Conservation (phyloP, 1,140 invertebrate species). For the Ladona fulva region DNA sequence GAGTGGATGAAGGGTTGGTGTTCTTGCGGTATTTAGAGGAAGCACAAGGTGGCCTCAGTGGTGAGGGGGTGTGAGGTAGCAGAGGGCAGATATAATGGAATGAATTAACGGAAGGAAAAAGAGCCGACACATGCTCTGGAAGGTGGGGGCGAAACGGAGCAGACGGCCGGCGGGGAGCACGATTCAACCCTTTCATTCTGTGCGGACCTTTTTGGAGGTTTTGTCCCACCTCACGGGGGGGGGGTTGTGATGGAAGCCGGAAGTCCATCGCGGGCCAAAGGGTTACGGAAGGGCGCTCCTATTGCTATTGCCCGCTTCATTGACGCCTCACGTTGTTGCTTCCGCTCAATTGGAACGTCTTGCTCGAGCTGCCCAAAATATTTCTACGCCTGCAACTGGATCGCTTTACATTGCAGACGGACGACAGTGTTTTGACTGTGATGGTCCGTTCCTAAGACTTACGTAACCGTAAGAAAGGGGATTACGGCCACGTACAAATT, state of each 20-base stretch:
- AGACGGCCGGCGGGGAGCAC: not conserved
- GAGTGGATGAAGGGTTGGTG: not conserved
- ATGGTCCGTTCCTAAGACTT: no score
- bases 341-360: no score
- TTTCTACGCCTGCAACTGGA: no score
- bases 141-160: not conserved
- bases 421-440: no score
- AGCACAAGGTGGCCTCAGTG: not conserved
- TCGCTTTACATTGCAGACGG: no score
- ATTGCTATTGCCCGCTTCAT: no score
- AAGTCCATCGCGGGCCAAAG: not conserved
- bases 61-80: not conserved
- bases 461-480: no score
- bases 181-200: not conserved
- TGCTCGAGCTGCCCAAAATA: no score
- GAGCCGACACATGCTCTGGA: not conserved
- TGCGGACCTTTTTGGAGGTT: not conserved
- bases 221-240: not conserved
- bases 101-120: not conserved
- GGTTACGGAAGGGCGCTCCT: no score
- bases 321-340: no score
- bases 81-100: not conserved
- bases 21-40: not conserved
- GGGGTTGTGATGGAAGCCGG: not conserved
- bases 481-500: no score